Evolutionary conservation across 2,113 vertebrate species (phyloP).

Genomic region (Tenrec ecaudatus): DNA sequence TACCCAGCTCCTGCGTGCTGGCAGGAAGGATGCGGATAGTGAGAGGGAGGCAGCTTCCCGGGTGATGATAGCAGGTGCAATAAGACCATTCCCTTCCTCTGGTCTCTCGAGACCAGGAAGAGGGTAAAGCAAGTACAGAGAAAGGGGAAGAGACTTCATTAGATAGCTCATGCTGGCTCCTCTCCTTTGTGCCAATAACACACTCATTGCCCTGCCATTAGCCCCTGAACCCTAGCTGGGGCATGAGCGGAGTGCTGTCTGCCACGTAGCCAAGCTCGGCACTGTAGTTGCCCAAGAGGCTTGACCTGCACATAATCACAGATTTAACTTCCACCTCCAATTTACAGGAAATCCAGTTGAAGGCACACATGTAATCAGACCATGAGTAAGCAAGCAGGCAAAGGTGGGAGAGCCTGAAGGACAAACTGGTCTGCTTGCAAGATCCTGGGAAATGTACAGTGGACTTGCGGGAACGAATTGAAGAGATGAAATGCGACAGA

Average conservation of each 20-base stretch:
- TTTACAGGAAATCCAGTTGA: background rate
- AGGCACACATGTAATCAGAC: background rate
- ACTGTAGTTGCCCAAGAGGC: background rate
- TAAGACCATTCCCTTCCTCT: background rate
- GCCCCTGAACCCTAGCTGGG: background rate
- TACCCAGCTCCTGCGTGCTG: background rate
- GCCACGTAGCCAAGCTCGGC: background rate
- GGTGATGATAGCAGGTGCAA: background rate
- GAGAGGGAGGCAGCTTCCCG: too few relatives aligned
- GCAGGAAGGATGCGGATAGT: too few relatives aligned
- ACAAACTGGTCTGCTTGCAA: background rate
- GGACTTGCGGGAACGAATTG: background rate
- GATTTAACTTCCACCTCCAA: background rate
- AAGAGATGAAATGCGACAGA: too few relatives aligned
- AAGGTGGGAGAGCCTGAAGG: too few relatives aligned
- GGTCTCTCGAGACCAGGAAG: background rate
- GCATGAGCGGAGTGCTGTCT: conserved; percentile 16
- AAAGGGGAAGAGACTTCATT: background rate
- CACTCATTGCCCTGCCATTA: background rate
- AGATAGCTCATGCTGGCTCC: background rate
- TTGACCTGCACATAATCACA: too few relatives aligned
- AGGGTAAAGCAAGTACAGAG: background rate
- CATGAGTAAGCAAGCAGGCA: background rate
- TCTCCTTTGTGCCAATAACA: background rate
- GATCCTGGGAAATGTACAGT: background rate